Evolutionary conservation across 1,140 invertebrate genomes (phyloP).

Genomic region (Drosophila lini): DNA sequence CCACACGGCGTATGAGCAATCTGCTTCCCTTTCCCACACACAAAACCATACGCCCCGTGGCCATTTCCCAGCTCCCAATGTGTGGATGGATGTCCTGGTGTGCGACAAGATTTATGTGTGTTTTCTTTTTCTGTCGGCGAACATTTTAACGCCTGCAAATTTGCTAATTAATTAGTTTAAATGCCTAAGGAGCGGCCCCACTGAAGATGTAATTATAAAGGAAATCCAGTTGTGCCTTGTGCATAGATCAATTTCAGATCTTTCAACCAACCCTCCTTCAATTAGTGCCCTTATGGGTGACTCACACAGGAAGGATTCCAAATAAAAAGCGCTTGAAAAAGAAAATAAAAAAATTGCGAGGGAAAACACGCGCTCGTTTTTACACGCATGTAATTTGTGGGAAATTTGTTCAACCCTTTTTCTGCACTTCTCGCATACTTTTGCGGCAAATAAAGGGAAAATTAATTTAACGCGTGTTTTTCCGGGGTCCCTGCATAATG

Average conservation of each 20-base stretch:
- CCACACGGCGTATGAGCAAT: constrained; percentile 70
- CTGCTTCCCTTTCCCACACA: constrained; percentile 33
- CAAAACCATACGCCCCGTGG: constrained; percentile 41
- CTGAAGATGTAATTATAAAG: constrained; percentile 25
- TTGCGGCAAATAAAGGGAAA: constrained; percentile 70
- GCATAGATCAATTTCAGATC: constrained; percentile 31
- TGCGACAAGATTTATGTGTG: constrained; percentile 75
- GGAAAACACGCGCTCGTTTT: constrained; percentile 57
- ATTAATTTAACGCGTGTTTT: constrained; percentile 84
- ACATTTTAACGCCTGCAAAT: constrained; percentile 81
- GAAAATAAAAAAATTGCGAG: constrained; percentile 8
- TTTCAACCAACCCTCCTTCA: constrained; percentile 1
- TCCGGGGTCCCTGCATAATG: constrained; percentile 59
- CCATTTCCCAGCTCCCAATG: constrained; percentile 39
- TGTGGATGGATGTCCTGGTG: constrained; percentile 52
- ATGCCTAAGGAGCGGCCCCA: constrained; percentile 19
- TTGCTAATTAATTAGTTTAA: constrained; percentile 80
- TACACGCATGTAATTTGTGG: constrained; percentile 76
- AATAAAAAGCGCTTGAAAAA: constrained; percentile 6
- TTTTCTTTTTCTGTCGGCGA: constrained; percentile 70
- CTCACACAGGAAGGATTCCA: neutral
- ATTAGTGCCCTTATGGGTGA: constrained; percentile 67
- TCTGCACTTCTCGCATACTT: constrained; percentile 39
- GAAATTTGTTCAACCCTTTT: constrained; percentile 71
- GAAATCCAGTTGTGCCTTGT: constrained; percentile 21